Base-by-base conservation (phyloP, 2,888 invertebrate species). In the Tetranychus truncatus region DNA sequence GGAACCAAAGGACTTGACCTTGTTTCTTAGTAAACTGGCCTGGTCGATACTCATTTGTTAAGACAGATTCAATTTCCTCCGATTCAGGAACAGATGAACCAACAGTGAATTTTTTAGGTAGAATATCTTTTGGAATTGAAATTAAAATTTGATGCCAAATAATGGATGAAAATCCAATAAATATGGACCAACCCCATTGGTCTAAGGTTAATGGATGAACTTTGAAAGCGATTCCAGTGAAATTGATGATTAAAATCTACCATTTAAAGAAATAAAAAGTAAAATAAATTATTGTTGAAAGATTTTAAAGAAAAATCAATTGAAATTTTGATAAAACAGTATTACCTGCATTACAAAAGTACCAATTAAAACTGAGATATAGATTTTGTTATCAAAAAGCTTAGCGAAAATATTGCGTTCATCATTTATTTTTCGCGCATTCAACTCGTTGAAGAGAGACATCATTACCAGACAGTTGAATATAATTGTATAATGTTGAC, bases 401-500 rank as follows among this genome's bases (percentile, higher is more conserved):
- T 97, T 97, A 84, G 91, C 89, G 86, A 99, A 92, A 81, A 99
- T 92, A 85, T 99, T 97, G 80, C 99, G 87, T 86, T 99, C 96
- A 79, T 97, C 97, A 85, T 99, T 99, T 82, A 99, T 99, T 87
- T 99, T 99, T 81, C 99, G 88, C 79, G 97, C 96, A 86, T 99
- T 99, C 84, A 99, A 94, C 87, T 99, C 99, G 87, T 99, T 99
- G 87, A 97, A 99, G 79, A 99, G 87, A 18, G 99, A 99, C 99
- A 99, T 99, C 94, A 99, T 92, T 79, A 99, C 99, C 86, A 99
- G 99, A 46, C 96, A 91, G 86, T 99, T 99, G 87, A 99, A 99
- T 83, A 99, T 97, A 83, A 99, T 91, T 75, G 99, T 99, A 86
- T 97, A 99, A 86, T 99, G 99, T 85, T 93, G 91, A 67, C 92